These are phyloP conservation scores for Propithecus deckenii DNA, from an alignment of 2,797 vertebrate species.

Conservation along the genomic window DNA sequence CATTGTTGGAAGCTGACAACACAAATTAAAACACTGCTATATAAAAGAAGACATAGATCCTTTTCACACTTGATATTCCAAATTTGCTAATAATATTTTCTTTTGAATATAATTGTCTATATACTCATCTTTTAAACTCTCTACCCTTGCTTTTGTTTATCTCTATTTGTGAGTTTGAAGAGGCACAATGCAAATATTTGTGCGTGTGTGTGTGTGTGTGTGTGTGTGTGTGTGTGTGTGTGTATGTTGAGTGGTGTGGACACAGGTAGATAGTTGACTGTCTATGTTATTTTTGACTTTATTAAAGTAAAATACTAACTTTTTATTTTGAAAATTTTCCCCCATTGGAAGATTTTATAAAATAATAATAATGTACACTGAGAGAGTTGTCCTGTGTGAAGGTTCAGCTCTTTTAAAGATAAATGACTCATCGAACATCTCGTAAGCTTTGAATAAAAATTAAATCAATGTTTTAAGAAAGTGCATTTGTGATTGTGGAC, in stretches of 20 bases:
- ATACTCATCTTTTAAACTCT: background rate
- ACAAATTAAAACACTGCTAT: background rate
- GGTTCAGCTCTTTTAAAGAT: constrained; percentile 19
- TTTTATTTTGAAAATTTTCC: background rate
- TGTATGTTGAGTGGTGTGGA: background rate
- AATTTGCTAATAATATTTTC: background rate
- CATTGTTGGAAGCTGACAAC: background rate
- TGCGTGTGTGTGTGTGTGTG: background rate
- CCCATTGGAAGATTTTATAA: background rate
- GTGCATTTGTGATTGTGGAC: constrained; percentile 81
- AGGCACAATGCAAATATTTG: background rate
- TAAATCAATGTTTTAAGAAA: constrained; percentile 81
- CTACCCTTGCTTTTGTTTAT: background rate
- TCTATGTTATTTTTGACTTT: background rate
- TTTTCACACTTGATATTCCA: background rate
- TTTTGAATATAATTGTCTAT: background rate
- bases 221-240: background rate
- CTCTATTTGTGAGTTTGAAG: background rate
- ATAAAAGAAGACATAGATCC: background rate
- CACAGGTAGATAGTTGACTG: background rate
- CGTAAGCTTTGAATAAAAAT: constrained; percentile 74
- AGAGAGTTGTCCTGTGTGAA: background rate
- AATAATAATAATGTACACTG: background rate
- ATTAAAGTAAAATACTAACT: background rate
- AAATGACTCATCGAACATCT: constrained; percentile 29